Evolutionary conservation across 1,140 invertebrate genomes (phyloP).

Genomic region (Solenopsis invicta): DNA sequence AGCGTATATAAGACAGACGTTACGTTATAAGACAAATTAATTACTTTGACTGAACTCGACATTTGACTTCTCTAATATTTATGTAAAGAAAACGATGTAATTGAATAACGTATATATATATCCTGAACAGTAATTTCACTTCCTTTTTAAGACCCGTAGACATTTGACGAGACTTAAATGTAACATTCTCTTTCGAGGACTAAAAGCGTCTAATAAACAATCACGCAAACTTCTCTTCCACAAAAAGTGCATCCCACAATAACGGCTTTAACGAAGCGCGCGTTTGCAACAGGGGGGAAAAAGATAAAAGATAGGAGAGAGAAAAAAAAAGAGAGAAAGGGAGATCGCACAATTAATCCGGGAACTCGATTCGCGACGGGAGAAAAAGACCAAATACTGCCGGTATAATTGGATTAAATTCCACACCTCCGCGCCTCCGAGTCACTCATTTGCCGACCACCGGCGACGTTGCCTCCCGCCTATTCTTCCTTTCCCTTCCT

Average conservation of each 20-base stretch:
- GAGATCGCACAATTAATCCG: slow-evolving; percentile 46
- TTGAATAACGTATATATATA: neutral
- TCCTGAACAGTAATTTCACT: neutral
- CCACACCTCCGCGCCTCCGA: slow-evolving; percentile 19
- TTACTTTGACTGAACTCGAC: neutral
- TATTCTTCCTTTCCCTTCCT: neutral
- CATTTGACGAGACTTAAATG: slow-evolving; percentile 18
- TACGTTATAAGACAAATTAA: neutral
- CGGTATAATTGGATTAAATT: slow-evolving; percentile 55
- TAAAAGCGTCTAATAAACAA: slow-evolving; percentile 41
- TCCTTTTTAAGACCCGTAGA: neutral
- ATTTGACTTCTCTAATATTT: neutral
- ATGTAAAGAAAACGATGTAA: neutral
- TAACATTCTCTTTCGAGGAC: neutral
- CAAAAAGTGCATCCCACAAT: slow-evolving; percentile 31
- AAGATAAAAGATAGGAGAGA: neutral
- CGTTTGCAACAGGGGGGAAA: slow-evolving; percentile 1
- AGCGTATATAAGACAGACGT: neutral
- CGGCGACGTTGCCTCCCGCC: slow-evolving; percentile 4
- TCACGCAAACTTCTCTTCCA: neutral
- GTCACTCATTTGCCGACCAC: slow-evolving; percentile 39
- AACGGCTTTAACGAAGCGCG: slow-evolving; percentile 24
- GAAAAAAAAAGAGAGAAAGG: neutral
- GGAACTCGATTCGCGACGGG: slow-evolving; percentile 9
- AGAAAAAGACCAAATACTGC: slow-evolving; percentile 25